Percentiles rank a stretch among this genome's conserved stretches.
Evolutionary conservation across 2,797 vertebrate genomes (phyloP).

Genomic region (Luscinia megarhynchos): DNA sequence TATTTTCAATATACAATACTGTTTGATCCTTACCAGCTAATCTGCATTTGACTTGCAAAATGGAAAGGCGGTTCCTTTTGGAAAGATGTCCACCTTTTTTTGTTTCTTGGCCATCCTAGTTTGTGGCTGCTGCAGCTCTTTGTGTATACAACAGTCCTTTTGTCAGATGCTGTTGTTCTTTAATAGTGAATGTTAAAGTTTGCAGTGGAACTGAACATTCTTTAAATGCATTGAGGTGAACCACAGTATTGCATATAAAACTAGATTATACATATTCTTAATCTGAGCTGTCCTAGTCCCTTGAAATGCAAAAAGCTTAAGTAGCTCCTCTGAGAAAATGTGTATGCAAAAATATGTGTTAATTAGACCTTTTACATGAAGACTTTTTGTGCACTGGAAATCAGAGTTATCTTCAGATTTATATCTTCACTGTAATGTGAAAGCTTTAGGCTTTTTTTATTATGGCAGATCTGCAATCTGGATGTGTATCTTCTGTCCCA

Average conservation of each 20-base stretch:
- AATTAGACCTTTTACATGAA: not conserved
- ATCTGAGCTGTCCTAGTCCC: not conserved
- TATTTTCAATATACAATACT: not conserved
- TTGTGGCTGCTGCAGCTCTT: not conserved
- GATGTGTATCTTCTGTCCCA: not conserved
- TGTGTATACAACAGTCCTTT: not conserved
- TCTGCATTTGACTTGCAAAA: not conserved
- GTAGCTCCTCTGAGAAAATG: not conserved
- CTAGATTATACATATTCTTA: not conserved
- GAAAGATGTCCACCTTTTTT: not conserved
- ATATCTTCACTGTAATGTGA: not conserved
- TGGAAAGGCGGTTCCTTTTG: not conserved
- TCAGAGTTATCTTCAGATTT: not conserved
- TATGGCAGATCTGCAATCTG: not conserved
- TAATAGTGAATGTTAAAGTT: not conserved
- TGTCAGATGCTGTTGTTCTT: not conserved
- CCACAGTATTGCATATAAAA: not conserved
- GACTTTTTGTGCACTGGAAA: not conserved
- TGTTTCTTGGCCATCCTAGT: not conserved
- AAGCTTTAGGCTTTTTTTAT: not conserved
- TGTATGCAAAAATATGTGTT: not conserved
- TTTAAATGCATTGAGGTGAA: not conserved
- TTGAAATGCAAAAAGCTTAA: not conserved
- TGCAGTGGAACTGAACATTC: not conserved
- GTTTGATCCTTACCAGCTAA: not conserved